Evolutionary conservation across 2,797 vertebrate species (phyloP).

Genomic region (Kryptolebias ocellatus): DNA sequence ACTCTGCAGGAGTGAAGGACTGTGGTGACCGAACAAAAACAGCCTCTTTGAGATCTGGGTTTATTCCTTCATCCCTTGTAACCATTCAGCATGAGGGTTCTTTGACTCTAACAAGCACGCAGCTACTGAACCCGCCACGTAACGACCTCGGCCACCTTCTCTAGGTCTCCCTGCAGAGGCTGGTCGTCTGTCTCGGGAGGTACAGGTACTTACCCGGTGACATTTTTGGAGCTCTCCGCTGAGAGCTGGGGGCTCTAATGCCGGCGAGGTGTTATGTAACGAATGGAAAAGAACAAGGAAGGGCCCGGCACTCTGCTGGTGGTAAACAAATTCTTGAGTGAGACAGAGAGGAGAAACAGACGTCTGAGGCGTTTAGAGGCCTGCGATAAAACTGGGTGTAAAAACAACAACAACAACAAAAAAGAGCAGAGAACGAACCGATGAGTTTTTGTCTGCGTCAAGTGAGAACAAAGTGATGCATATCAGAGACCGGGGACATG

Average conservation of each 20-base stretch:
- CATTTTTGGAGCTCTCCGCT: neutral
- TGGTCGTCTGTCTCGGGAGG: neutral
- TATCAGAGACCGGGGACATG: slow-evolving; percentile 30
- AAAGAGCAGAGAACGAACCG: neutral
- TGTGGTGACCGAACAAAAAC: neutral
- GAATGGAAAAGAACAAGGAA: slow-evolving; percentile 20
- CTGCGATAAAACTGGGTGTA: neutral
- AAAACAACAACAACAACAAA: neutral
- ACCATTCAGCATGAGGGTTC: too few relatives aligned
- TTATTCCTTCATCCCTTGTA: too few relatives aligned
- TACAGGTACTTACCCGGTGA: neutral
- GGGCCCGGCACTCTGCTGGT: slow-evolving; percentile 11
- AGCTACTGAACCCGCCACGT: too few relatives aligned
- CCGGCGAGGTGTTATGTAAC: slow-evolving; percentile 32
- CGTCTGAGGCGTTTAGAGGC: neutral
- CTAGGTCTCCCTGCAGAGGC: too few relatives aligned
- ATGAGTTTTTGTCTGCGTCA: neutral
- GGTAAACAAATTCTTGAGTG: slow-evolving; percentile 25
- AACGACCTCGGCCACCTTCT: too few relatives aligned
- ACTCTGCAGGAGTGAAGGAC: too few relatives aligned
- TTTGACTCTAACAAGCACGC: too few relatives aligned
- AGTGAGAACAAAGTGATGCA: neutral
- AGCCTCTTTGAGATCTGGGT: neutral
- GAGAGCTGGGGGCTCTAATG: slow-evolving; percentile 6
- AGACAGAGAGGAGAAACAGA: neutral